phyloP scores from a whole-genome alignment of 1,140 invertebrate species.

The Drosophila nannoptera region DNA sequence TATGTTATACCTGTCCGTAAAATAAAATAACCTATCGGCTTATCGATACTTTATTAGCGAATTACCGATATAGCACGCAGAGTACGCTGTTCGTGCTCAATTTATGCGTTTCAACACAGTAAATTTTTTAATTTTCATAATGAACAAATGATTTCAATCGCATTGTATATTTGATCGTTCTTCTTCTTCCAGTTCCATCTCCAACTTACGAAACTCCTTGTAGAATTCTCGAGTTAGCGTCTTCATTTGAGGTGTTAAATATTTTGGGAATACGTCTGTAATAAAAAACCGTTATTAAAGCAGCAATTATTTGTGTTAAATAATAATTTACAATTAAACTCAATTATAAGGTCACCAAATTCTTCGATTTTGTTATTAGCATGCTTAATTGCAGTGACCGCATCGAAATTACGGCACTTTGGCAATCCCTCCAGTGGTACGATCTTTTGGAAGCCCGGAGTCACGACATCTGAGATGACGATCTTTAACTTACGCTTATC shows the following conservation, averaged over 20 bases:
- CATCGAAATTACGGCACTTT: conserved; percentile 70
- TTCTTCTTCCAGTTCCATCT: conserved; percentile 45
- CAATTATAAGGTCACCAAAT: conserved; percentile 68
- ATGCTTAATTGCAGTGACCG: conserved; percentile 41
- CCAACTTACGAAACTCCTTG: conserved; percentile 41
- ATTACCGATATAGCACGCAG: conserved; percentile 3
- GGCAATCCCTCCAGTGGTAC: conserved; percentile 84
- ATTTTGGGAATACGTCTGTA: conserved; percentile 62
- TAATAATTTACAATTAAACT: conserved; percentile 58
- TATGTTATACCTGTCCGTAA: conserved; percentile 27
- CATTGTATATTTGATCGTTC: conserved; percentile 23
- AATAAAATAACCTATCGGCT: conserved; percentile 27
- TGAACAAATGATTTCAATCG: conserved; percentile 10
- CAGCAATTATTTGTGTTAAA: not conserved
- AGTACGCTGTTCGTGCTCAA: conserved; percentile 1
- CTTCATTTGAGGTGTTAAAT: conserved; percentile 63
- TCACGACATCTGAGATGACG: conserved; percentile 85
- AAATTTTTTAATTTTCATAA: conserved; percentile 34
- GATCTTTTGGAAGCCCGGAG: conserved; percentile 83
- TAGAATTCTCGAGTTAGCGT: conserved; percentile 53
- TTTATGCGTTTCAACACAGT: not conserved
- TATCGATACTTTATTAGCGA: not conserved
- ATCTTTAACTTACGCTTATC: conserved; percentile 84
- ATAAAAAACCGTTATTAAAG: conserved; percentile 1
- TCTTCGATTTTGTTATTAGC: conserved; percentile 52